phyloP scores from a whole-genome alignment of 2,888 invertebrate species.

The Melieria crassipennis region DNA sequence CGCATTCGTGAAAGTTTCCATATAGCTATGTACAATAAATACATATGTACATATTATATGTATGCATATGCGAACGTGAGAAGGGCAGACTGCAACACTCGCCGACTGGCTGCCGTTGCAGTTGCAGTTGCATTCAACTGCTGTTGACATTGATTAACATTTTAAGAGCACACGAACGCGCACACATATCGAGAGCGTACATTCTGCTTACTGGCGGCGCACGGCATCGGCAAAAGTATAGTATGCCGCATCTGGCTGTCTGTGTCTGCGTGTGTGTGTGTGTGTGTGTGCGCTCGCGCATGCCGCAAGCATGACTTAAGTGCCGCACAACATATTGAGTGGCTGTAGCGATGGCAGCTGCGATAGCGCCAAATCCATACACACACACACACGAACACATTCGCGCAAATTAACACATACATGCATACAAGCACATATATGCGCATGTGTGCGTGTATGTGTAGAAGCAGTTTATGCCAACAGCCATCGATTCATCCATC shows the following conservation, averaged over 20 bases:
- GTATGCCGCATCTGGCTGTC: too few species aligned
- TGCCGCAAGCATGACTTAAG: constrained; percentile 3
- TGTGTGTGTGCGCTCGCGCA: too few species aligned
- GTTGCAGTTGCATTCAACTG: not conserved
- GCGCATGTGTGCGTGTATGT: too few species aligned
- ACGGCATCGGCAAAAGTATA: not conserved
- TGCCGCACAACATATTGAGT: constrained; percentile 1
- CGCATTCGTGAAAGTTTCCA: too few species aligned
- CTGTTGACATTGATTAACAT: constrained; percentile 22
- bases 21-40: not conserved
- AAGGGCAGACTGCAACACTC: too few species aligned
- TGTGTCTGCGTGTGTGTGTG: too few species aligned
- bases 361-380: not conserved
- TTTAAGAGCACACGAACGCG: constrained; percentile 13
- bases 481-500: too few species aligned
- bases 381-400: not conserved
- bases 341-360: not conserved
- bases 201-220: not conserved
- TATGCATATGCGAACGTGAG: not conserved
- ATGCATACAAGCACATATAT: not conserved
- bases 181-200: not conserved
- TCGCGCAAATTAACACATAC: not conserved
- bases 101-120: not conserved
- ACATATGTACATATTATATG: constrained; percentile 4
- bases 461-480: too few species aligned